Evolutionary conservation across 2,888 invertebrate genomes (phyloP), one percentile per base, ranked within the genome.

Genomic region (Dicyrtoma fusca): DNA sequence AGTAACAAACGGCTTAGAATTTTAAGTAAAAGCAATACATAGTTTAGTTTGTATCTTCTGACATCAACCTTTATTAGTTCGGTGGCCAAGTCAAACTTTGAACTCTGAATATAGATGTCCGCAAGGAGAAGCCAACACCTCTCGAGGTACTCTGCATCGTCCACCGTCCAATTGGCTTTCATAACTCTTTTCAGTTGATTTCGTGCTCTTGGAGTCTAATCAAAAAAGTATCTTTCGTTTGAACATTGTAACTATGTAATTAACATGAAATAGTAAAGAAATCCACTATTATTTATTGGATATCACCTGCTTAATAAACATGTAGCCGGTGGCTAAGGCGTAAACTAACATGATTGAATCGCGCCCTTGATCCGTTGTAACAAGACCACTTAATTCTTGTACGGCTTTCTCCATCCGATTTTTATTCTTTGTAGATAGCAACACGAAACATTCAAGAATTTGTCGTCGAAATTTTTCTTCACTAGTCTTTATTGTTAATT

Each of bases 81-180:
- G 55, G 89, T 89, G 0, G 97, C 95, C 66, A 94, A 88, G 74
- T 97, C 97, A 82, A 89, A 88, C 83, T 97, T 93, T 17, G 90
- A 90, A 81, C 89, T 90, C 82, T 91, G 91, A 68, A 92, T 88
- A 82, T 93, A 96, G 78, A 92, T 91, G 77, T 97, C 97, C 0
- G 95, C 92, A n/a, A 97, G 85, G 59, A 97, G 86, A 8, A 98
- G 83, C 98, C 98, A 98, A 83, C 95, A 93, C 75, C 93, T 89
- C 85, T 98, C 98, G 74, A 98, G 85, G 81, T 97, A 95, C 82
- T 97, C 97, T 0, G 97, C 95, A 81, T 97, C 96, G 83, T 97
- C 95, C 79, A 96, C 94, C 14, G 91, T 94, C 97, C 97, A 98
- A 0, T 87, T 86, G 66, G 90, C 89, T 78, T 94, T 92, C 0